A percentile compares a stretch with the other conserved stretches of the same genome.
phyloP scores from a whole-genome alignment of 2,113 vertebrate species.

The Planiliza haematocheilus region DNA sequence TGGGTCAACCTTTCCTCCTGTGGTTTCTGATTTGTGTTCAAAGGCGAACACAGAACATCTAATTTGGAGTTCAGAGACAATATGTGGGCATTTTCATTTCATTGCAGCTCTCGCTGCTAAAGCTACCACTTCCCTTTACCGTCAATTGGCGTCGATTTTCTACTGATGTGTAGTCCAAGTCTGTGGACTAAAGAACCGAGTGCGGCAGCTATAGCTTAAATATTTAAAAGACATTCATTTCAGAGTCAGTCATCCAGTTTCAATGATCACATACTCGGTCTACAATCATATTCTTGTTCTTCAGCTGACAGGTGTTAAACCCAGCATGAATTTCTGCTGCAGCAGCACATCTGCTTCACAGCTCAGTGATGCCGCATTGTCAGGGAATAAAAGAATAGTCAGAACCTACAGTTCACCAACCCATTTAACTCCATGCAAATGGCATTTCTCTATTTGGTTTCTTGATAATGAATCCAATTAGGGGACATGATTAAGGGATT shows the following conservation, averaged over 20 bases:
- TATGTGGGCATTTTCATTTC: neutral
- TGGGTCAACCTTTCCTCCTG: neutral
- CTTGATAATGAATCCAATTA: neutral
- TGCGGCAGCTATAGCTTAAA: neutral
- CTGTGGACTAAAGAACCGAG: neutral
- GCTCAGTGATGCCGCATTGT: neutral
- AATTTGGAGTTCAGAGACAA: neutral
- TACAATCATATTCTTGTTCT: conserved; percentile 9
- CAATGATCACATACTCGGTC: neutral
- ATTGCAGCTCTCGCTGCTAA: no score
- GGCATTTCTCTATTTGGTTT: neutral
- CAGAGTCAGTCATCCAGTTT: neutral
- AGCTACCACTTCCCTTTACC: no score
- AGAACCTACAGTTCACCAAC: neutral
- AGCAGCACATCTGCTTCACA: conserved; percentile 10
- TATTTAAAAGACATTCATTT: neutral
- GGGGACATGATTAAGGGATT: neutral
- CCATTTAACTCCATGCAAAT: neutral
- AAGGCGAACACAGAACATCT: neutral
- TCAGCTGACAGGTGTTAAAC: conserved; percentile 2
- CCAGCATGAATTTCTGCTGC: neutral
- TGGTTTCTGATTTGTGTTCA: neutral
- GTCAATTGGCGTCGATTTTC: neutral
- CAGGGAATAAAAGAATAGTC: neutral
- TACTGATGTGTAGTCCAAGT: neutral